phyloP scores from a whole-genome alignment of 1,140 invertebrate genomes.

The Nomia melanderi region DNA sequence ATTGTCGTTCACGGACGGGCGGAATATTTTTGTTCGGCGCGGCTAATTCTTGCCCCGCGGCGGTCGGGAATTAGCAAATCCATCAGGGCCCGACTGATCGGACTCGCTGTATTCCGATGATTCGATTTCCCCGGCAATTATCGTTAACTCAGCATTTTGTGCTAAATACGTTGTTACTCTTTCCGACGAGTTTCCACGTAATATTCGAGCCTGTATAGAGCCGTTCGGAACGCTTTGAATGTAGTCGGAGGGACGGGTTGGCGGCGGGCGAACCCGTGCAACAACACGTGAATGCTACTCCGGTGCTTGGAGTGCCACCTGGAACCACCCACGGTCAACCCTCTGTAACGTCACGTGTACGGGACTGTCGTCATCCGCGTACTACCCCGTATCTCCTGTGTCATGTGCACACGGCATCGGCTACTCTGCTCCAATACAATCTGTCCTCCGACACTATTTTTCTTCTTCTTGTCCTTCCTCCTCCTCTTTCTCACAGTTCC shows the following conservation, averaged over 20 bases:
- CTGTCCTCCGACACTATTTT: conserved; percentile 38
- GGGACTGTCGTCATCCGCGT: conserved; percentile 56
- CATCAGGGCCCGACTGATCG: not conserved
- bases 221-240: conserved; percentile 24
- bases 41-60: not conserved
- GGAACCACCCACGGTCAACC: conserved; percentile 28
- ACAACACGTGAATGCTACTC: conserved; percentile 63
- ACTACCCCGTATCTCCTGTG: conserved; percentile 55
- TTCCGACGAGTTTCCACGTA: not conserved
- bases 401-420: conserved; percentile 57
- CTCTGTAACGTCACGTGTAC: conserved; percentile 63
- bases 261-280: conserved; percentile 44
- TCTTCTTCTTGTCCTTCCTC: conserved; percentile 13
- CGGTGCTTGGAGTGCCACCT: conserved; percentile 38
- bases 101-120: not conserved
- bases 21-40: not conserved
- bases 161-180: not conserved
- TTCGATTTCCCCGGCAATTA: not conserved
- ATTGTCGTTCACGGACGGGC: not conserved
- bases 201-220: not conserved
- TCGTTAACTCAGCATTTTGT: not conserved
- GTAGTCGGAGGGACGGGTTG: conserved; percentile 1
- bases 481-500: not conserved
- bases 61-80: not conserved
- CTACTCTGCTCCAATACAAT: conserved; percentile 45